Conservation (phyloP, 35 echinoderm and acorn worm genomes). For the Ophiothrix spiculata region DNA sequence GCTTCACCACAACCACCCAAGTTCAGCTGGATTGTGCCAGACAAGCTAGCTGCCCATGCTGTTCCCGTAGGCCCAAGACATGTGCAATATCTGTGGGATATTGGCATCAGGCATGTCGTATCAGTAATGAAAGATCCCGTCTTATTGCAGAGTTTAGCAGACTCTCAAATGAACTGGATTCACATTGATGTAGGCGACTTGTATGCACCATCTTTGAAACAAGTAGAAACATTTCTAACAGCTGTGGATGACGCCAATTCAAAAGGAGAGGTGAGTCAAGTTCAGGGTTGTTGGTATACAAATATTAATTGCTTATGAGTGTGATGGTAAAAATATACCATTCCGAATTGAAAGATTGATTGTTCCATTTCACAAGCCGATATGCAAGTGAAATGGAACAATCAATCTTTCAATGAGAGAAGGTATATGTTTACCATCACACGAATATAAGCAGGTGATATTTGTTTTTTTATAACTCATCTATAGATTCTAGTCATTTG, state of each 20-base stretch:
- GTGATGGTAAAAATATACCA: too few relatives aligned
- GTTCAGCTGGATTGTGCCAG: constrained; percentile 59
- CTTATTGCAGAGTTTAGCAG: constrained; percentile 8
- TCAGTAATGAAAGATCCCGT: constrained; percentile 18
- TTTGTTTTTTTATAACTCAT: too few relatives aligned
- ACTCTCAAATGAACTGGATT: constrained; percentile 38
- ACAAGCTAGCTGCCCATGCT: constrained; percentile 56
- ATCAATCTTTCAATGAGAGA: too few relatives aligned
- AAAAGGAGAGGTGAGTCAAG: constrained; percentile 56
- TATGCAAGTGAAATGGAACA: too few relatives aligned
- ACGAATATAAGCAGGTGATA: too few relatives aligned
- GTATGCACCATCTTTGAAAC: constrained; percentile 45
- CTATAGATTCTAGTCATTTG: too few relatives aligned
- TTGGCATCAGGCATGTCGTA: constrained; percentile 57
- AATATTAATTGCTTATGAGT: too few relatives aligned
- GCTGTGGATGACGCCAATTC: constrained; percentile 23
- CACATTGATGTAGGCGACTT: constrained; percentile 42
- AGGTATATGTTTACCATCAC: too few relatives aligned
- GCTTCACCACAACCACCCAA: constrained; percentile 38
- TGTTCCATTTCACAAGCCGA: too few relatives aligned
- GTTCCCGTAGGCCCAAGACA: constrained; percentile 16
- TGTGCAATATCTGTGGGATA: constrained; percentile 45
- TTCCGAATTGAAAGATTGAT: too few relatives aligned
- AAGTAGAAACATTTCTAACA: constrained; percentile 47
- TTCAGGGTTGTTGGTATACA: too few relatives aligned